A percentile compares a stretch with the other conserved stretches of the same genome.
These are phyloP conservation scores for Synergus umbraculus DNA, from an alignment of 2,888 invertebrate species.

Conservation along the genomic window DNA sequence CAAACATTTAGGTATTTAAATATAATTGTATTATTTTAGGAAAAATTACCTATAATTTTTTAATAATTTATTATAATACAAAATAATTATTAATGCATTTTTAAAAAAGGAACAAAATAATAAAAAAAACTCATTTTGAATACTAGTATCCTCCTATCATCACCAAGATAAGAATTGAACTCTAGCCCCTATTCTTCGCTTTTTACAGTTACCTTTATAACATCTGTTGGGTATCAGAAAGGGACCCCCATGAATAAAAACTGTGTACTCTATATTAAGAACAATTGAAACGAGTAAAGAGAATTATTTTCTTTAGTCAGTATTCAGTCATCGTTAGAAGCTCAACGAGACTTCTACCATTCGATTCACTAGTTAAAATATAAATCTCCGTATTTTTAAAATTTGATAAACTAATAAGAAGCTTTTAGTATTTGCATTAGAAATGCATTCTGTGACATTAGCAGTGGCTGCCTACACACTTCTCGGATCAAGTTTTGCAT, in stretches of 20 bases:
- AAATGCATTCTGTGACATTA: conserved; percentile 63
- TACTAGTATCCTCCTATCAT: neutral
- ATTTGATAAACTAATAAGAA: neutral
- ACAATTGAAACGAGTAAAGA: neutral
- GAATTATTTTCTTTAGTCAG: neutral
- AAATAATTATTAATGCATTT: neutral
- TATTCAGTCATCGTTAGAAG: neutral
- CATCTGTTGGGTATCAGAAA: neutral
- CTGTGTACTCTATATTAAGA: neutral
- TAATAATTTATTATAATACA: neutral
- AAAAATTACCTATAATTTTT: conserved; percentile 2
- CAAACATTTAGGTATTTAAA: too few relatives aligned
- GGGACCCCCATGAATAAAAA: conserved; percentile 13
- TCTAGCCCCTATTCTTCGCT: conserved; percentile 20
- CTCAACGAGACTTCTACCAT: neutral
- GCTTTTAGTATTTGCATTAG: conserved; percentile 43
- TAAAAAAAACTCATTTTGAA: neutral
- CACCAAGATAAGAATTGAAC: neutral
- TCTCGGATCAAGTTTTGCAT: conserved; percentile 62
- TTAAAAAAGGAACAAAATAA: neutral
- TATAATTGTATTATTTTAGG: too few relatives aligned
- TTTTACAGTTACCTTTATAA: conserved; percentile 27
- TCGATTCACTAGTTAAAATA: conserved; percentile 40
- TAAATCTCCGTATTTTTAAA: neutral
- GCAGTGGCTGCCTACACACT: conserved; percentile 61